phyloP scores from a whole-genome alignment of 2,113 vertebrate species.

The Pterophyllum scalare region DNA sequence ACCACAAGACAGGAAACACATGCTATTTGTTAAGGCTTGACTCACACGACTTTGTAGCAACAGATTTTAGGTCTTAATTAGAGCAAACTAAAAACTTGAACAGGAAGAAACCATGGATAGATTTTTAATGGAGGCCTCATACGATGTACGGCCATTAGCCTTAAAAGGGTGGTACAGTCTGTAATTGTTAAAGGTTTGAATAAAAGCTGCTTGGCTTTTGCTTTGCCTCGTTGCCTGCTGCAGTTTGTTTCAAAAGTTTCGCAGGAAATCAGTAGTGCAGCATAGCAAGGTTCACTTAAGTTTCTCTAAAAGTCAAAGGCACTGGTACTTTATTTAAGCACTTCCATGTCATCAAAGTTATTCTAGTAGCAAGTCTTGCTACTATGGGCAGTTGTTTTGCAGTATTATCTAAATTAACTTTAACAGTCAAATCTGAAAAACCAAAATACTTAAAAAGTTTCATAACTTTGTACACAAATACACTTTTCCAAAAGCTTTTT shows the following conservation, averaged over 20 bases:
- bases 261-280: background rate
- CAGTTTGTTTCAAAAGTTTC: slow-evolving; percentile 25
- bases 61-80: slow-evolving; percentile 42
- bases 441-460: background rate
- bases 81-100: slow-evolving; percentile 13
- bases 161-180: slow-evolving; percentile 1
- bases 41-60: slow-evolving; percentile 16
- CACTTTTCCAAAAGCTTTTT: background rate
- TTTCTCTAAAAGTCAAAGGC: background rate
- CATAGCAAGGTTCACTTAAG: background rate
- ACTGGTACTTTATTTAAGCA: background rate
- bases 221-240: background rate
- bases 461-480: background rate
- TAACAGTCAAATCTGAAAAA: background rate
- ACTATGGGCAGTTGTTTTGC: background rate
- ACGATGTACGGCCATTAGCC: slow-evolving; percentile 4
- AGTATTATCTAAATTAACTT: background rate
- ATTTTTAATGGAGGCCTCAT: slow-evolving; percentile 3
- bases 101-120: background rate
- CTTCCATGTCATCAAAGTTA: background rate
- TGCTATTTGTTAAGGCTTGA: slow-evolving; percentile 50
- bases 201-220: slow-evolving; percentile 8
- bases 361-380: background rate
- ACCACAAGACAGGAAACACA: slow-evolving; percentile 48
- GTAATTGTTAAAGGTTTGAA: background rate